phyloP scores from a whole-genome alignment of 2,888 invertebrate genomes.

The Elegia similella region DNA sequence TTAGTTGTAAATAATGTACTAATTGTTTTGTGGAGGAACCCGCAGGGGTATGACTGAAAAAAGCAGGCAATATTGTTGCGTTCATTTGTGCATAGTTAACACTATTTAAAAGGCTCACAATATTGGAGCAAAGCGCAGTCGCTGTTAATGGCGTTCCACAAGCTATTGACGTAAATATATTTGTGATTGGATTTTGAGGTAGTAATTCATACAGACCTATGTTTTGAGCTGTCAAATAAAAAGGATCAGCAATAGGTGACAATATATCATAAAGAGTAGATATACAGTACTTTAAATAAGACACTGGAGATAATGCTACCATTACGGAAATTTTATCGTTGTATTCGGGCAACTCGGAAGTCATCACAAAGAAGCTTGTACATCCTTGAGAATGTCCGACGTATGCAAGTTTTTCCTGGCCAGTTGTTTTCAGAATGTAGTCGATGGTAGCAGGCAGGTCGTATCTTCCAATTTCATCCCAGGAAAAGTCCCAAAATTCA shows the following conservation, averaged over 20 bases:
- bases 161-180: background rate
- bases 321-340: constrained; percentile 81
- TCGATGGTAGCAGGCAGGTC: constrained; percentile 83
- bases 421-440: constrained; percentile 78
- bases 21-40: constrained; percentile 69
- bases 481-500: constrained; percentile 84
- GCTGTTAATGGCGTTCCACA: constrained; percentile 7
- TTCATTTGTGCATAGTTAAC: constrained; percentile 34
- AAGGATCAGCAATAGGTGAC: background rate
- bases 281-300: constrained; percentile 69
- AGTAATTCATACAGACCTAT: background rate
- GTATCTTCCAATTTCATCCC: constrained; percentile 83
- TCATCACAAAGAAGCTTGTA: constrained; percentile 83
- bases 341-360: constrained; percentile 80
- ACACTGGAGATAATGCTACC: constrained; percentile 83
- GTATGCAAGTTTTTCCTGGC: constrained; percentile 79
- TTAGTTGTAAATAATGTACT: constrained; percentile 38
- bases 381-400: constrained; percentile 89
- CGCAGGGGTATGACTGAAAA: constrained; percentile 40
- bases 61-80: constrained; percentile 24
- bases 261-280: constrained; percentile 31
- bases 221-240: background rate
- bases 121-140: background rate
- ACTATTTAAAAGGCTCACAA: constrained; percentile 23
- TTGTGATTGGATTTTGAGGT: background rate